Conservation (phyloP, 2,888 invertebrate genomes). For the Cetonia aurata region DNA sequence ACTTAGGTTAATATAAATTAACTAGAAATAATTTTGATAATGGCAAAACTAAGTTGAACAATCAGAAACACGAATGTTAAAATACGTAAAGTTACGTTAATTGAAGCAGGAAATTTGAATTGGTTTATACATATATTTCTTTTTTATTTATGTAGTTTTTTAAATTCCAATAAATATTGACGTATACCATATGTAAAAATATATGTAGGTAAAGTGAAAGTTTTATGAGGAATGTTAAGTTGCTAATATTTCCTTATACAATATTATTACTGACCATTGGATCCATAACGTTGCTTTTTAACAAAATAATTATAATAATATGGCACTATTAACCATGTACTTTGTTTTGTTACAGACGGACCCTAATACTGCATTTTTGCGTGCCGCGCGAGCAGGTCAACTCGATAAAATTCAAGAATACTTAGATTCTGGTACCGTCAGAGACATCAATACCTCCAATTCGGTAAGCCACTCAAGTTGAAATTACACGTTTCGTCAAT, state of each 20-base stretch:
- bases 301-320: not conserved
- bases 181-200: no score
- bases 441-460: conserved; percentile 98
- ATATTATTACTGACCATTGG: no score
- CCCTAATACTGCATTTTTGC: conserved; percentile 95
- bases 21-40: no score
- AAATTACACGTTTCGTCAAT: conserved; percentile 24
- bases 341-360: conserved; percentile 67
- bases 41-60: no score
- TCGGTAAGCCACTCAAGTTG: conserved; percentile 76
- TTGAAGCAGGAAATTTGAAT: no score
- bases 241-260: conserved; percentile 9
- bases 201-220: no score
- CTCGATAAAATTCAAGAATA: conserved; percentile 95
- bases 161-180: no score
- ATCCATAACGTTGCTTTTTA: not conserved
- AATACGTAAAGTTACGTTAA: no score
- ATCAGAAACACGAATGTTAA: no score
- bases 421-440: conserved; percentile 85
- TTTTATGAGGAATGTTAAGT: not conserved
- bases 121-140: no score
- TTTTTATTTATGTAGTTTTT: no score
- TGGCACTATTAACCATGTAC: not conserved
- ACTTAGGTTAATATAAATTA: no score
- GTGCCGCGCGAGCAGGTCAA: conserved; percentile 97